Conservation (phyloP, 2,113 vertebrate genomes). For the Panthera leo region DNA sequence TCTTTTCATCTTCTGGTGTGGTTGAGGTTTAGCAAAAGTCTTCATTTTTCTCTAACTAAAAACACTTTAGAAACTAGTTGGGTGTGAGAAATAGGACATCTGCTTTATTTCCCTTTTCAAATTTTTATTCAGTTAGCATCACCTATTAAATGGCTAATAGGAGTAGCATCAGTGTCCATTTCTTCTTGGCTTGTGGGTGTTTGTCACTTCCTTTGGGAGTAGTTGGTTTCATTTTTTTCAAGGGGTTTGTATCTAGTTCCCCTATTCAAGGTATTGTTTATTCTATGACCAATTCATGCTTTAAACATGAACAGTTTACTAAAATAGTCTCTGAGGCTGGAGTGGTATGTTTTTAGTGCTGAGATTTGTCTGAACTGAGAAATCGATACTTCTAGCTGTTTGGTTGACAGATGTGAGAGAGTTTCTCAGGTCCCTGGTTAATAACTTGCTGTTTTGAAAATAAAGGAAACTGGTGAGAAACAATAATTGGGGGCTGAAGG, state of each 20-base stretch:
- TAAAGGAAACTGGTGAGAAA: not conserved
- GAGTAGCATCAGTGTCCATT: not conserved
- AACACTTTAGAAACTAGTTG: constrained; percentile 21
- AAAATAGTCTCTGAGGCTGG: not conserved
- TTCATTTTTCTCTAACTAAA: not conserved
- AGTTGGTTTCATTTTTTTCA: not conserved
- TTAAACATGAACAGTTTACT: not conserved
- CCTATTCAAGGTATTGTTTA: not conserved
- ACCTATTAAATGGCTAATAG: not conserved
- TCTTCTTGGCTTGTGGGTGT: not conserved
- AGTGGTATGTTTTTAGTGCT: not conserved
- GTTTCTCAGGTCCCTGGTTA: constrained; percentile 8
- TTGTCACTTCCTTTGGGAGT: not conserved
- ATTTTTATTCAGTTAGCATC: not conserved
- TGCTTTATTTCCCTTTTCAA: constrained; percentile 7
- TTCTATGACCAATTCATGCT: not conserved
- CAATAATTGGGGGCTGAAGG: not conserved
- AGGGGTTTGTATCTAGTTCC: not conserved
- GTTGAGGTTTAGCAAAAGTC: constrained; percentile 38
- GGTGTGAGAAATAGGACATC: not conserved
- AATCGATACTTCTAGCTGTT: not conserved
- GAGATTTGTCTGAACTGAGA: constrained; percentile 20
- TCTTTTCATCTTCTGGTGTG: constrained; percentile 6
- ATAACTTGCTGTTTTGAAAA: not conserved
- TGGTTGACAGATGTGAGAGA: not conserved